Conservation (phyloP, 2,113 vertebrate species). For the Tetraodon nigroviridis region DNA sequence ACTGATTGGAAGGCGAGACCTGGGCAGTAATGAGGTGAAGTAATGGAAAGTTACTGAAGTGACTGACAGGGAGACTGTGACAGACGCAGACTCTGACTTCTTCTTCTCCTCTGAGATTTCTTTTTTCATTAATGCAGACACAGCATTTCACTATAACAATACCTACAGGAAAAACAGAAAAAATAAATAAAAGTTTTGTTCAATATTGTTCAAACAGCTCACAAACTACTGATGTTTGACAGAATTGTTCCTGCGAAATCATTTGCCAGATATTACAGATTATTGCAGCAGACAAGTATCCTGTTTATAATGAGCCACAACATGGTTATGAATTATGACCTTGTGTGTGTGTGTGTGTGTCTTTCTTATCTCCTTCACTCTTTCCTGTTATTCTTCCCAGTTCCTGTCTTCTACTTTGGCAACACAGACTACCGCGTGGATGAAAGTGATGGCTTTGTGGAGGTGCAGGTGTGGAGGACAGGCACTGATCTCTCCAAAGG, state of each 20-base stretch:
- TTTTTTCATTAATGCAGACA: conserved; percentile 24
- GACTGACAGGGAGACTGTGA: too few relatives aligned
- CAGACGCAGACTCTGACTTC: neutral
- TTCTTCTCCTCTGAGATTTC: too few relatives aligned
- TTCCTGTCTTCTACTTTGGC: conserved; percentile 88
- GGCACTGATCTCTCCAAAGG: conserved; percentile 86
- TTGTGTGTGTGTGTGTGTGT: conserved; percentile 3
- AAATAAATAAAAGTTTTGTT: conserved; percentile 47
- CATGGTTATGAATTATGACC: conserved; percentile 26
- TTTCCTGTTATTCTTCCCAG: conserved; percentile 60
- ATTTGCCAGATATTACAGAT: conserved; percentile 36
- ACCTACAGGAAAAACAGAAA: conserved; percentile 40
- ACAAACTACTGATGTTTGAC: conserved; percentile 37
- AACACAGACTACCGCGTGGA: conserved; percentile 80
- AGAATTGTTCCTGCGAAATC: conserved; percentile 31
- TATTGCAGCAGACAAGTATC: conserved; percentile 22
- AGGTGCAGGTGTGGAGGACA: conserved; percentile 85
- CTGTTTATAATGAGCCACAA: conserved; percentile 25
- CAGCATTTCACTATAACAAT: conserved; percentile 9
- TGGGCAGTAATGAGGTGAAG: too few relatives aligned
- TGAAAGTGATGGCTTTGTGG: conserved; percentile 83
- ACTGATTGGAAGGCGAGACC: too few relatives aligned
- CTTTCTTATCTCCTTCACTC: conserved; percentile 10
- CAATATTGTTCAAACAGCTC: conserved; percentile 46
- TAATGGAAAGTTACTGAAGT: too few relatives aligned